phyloP scores from a whole-genome alignment of 2,113 vertebrate species.

The Triplophysa dalaica region DNA sequence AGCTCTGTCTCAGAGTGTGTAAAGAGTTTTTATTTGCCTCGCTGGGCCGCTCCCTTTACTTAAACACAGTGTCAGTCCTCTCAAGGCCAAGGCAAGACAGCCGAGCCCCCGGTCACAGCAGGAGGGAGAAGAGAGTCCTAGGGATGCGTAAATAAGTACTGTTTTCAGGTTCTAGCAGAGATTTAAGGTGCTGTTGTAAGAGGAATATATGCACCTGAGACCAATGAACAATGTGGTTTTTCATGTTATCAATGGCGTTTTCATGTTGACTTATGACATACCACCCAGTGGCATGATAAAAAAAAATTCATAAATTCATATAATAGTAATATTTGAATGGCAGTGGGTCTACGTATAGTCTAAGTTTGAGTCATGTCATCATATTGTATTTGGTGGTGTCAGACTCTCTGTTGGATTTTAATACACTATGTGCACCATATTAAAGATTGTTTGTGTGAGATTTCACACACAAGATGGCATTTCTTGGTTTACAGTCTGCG shows the following conservation, averaged over 20 bases:
- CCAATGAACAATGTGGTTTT: background rate
- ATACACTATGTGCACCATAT: background rate
- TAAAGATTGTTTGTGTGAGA: too few relatives aligned
- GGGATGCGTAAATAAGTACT: conserved; percentile 23
- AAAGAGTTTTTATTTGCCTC: conserved; percentile 80
- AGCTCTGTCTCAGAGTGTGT: conserved; percentile 66
- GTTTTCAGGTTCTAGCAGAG: background rate
- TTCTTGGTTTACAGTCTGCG: background rate
- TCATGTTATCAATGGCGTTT: conserved; percentile 39
- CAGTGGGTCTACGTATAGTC: background rate
- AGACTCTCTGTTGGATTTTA: background rate
- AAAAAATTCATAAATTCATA: background rate
- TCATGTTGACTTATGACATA: conserved; percentile 33
- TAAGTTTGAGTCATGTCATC: too few relatives aligned
- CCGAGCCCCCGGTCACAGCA: conserved; percentile 55
- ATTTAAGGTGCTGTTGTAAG: background rate
- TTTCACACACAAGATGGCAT: background rate
- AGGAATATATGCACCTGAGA: conserved; percentile 1
- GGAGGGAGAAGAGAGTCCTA: conserved; percentile 51
- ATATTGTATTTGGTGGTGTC: too few relatives aligned
- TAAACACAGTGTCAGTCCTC: conserved; percentile 70
- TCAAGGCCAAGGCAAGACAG: conserved; percentile 71
- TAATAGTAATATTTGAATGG: background rate
- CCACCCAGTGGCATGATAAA: too few relatives aligned
- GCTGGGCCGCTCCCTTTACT: conserved; percentile 78